These are phyloP conservation scores for Carcharodon carcharias DNA, from an alignment of 2,797 vertebrate genomes.

Conservation along the genomic window DNA sequence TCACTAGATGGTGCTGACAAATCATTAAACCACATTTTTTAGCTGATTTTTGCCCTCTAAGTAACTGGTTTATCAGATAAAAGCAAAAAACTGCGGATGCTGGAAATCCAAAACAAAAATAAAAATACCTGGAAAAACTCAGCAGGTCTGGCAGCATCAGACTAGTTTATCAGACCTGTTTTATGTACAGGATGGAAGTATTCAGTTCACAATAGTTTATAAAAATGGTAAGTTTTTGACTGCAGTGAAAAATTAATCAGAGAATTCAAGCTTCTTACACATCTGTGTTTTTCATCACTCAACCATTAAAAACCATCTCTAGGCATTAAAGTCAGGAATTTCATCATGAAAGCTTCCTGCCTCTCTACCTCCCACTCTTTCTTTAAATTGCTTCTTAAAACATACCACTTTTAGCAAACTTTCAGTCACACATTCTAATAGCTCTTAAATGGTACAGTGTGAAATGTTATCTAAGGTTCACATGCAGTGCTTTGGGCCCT, in stretches of 20 bases:
- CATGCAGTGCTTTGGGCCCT: not conserved
- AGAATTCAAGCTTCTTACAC: not conserved
- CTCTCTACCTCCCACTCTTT: not conserved
- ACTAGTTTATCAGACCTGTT: not conserved
- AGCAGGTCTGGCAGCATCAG: not conserved
- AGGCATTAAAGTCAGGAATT: not conserved
- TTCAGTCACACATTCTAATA: not conserved
- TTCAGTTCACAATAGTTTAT: not conserved
- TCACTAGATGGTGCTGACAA: slow-evolving; percentile 14
- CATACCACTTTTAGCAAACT: too few species aligned
- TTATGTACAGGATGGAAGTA: not conserved
- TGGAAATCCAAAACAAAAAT: too few species aligned
- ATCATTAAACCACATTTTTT: not conserved
- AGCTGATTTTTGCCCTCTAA: not conserved
- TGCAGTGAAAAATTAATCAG: not conserved
- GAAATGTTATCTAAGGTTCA: not conserved
- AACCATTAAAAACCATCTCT: not conserved
- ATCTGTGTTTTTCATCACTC: not conserved
- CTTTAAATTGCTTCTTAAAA: not conserved
- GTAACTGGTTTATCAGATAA: not conserved
- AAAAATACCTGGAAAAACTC: too few species aligned
- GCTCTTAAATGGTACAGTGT: not conserved
- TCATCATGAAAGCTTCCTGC: too few species aligned
- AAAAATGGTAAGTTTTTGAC: not conserved
- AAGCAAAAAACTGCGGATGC: too few species aligned